Percentiles rank a stretch among this genome's conserved stretches.
phyloP scores from a whole-genome alignment of 2,797 vertebrate genomes.

The Jordanella pulchra region DNA sequence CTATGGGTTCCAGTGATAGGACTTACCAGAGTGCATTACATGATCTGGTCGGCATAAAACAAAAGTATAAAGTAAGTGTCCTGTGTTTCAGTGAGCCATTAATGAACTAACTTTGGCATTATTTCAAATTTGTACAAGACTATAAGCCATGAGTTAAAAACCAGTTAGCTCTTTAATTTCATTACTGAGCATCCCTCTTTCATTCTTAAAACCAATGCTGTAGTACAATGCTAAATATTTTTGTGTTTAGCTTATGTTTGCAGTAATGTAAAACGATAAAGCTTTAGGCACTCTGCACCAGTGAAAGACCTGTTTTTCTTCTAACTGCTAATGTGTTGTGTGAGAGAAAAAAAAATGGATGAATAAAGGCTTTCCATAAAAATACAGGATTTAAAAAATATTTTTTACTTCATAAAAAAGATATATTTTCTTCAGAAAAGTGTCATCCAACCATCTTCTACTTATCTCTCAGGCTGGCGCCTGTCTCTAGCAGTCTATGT shows the following conservation, averaged over 20 bases:
- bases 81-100: not conserved
- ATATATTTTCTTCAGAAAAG: no score
- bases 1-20: not conserved
- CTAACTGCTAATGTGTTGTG: not conserved
- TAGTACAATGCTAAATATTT: not conserved
- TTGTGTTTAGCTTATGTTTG: not conserved
- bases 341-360: not conserved
- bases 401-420: no score
- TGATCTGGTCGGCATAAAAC: not conserved
- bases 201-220: not conserved
- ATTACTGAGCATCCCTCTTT: not conserved
- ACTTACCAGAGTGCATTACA: not conserved
- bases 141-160: not conserved
- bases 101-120: not conserved
- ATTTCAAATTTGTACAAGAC: not conserved
- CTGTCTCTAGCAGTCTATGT: no score
- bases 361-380: no score
- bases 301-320: not conserved
- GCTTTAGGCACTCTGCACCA: not conserved
- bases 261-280: not conserved
- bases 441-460: no score
- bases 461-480: no score
- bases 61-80: not conserved
- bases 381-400: no score
- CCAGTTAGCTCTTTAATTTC: not conserved